Conservation (phyloP, 2,888 invertebrate genomes). For the Hemistola chrysoprasaria region DNA sequence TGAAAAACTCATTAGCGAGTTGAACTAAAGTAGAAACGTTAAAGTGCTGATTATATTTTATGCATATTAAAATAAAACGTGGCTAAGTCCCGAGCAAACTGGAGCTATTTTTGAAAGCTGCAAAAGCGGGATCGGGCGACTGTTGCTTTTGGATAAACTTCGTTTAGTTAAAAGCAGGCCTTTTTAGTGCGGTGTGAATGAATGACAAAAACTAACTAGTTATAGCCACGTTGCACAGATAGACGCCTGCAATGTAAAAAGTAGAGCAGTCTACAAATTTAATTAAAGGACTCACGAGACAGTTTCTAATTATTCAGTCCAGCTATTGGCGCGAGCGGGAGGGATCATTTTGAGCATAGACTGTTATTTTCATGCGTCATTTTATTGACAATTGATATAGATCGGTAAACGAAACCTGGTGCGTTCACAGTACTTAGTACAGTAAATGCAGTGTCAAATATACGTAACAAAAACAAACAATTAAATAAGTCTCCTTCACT, state of each 20-base stretch:
- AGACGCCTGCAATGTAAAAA: slow-evolving; percentile 17
- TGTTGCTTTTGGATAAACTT: slow-evolving; percentile 54
- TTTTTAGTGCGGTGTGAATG: slow-evolving; percentile 42
- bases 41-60: slow-evolving; percentile 30
- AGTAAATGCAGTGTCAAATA: too few species aligned
- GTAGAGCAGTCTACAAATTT: slow-evolving; percentile 18
- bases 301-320: too few species aligned
- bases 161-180: slow-evolving; percentile 51
- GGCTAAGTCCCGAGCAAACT: slow-evolving; percentile 31
- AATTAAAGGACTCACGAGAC: slow-evolving; percentile 18
- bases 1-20: slow-evolving; percentile 33
- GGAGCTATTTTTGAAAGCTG: slow-evolving; percentile 43
- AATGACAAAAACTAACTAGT: slow-evolving; percentile 46
- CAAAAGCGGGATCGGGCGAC: slow-evolving; percentile 38
- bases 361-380: too few species aligned
- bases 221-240: slow-evolving; percentile 24
- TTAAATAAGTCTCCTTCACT: too few species aligned
- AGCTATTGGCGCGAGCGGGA: too few species aligned
- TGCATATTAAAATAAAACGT: slow-evolving; percentile 35
- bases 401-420: too few species aligned
- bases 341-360: too few species aligned
- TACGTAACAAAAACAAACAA: too few species aligned
- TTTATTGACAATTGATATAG: too few species aligned
- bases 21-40: slow-evolving; percentile 27
- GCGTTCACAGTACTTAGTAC: too few species aligned